Conservation (phyloP, 2,113 vertebrate species). For the Micronisus gabar region DNA sequence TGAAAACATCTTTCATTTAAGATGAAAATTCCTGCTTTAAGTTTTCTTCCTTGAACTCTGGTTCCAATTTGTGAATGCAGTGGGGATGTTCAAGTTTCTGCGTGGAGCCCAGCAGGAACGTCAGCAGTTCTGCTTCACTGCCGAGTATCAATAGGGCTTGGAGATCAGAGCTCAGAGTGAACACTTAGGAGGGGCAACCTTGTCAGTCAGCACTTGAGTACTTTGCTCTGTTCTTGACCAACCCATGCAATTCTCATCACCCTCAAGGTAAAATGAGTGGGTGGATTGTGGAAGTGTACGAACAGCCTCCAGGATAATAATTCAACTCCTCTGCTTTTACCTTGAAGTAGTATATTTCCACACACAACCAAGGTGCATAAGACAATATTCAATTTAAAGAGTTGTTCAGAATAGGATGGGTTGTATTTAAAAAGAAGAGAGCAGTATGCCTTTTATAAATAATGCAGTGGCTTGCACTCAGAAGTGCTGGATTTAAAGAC, state of each 20-base stretch:
- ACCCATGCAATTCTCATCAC: conserved; percentile 7
- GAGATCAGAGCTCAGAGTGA: conserved; percentile 51
- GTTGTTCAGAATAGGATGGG: not conserved
- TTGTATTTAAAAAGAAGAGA: conserved; percentile 45
- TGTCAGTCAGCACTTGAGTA: conserved; percentile 54
- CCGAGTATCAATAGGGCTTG: conserved; percentile 6
- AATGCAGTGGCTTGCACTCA: not conserved
- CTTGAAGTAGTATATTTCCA: conserved; percentile 60
- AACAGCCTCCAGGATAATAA: conserved; percentile 50
- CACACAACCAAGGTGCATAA: conserved; percentile 13
- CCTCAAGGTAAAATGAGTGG: conserved; percentile 53
- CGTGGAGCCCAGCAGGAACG: not conserved
- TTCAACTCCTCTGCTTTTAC: conserved; percentile 48
- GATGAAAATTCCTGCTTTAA: conserved; percentile 22
- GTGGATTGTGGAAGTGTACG: conserved; percentile 48
- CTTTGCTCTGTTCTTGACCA: conserved; percentile 62
- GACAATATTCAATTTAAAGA: conserved; percentile 45
- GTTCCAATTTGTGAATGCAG: not conserved
- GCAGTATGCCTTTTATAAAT: conserved; percentile 41
- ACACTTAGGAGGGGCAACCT: conserved; percentile 44
- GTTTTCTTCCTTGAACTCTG: conserved; percentile 43
- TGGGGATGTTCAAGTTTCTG: conserved; percentile 1
- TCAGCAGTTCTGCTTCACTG: conserved; percentile 61
- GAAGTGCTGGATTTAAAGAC: not conserved
- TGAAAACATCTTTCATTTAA: not conserved